A percentile compares a stretch with the other conserved stretches of the same genome.
These are phyloP conservation scores for Heliconius congener DNA, from an alignment of 1,140 invertebrate genomes.

Conservation along the genomic window DNA sequence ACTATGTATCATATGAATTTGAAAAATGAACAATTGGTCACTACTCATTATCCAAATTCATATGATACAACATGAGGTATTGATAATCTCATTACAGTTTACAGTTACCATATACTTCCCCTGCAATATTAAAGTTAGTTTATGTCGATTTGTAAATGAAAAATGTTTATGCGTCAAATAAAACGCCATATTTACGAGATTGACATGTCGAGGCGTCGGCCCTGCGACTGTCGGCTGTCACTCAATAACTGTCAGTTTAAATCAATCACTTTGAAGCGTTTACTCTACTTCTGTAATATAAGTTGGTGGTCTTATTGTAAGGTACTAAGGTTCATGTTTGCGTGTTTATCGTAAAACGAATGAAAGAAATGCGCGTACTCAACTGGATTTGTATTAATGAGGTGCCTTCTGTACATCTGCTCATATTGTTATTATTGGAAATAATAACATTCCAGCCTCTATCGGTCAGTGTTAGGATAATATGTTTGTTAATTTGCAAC, in stretches of 20 bases:
- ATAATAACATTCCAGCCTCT: conserved; percentile 24
- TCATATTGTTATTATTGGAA: conserved; percentile 37
- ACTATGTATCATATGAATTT: too few relatives aligned
- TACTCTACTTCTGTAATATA: conserved; percentile 34
- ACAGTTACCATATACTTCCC: conserved; percentile 20
- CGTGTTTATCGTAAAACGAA: background rate
- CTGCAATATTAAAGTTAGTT: conserved; percentile 27
- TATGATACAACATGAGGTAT: background rate
- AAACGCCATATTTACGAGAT: conserved; percentile 52
- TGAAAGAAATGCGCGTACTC: conserved; percentile 26
- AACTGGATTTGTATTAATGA: conserved; percentile 45
- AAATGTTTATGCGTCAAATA: conserved; percentile 45
- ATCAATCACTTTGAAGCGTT: conserved; percentile 49
- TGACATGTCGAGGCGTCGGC: conserved; percentile 52
- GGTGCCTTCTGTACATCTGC: conserved; percentile 35
- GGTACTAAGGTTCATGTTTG: conserved; percentile 27
- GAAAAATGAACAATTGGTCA: background rate
- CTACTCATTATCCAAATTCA: background rate
- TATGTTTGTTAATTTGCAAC: background rate
- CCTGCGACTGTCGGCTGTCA: conserved; percentile 43
- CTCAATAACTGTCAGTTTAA: conserved; percentile 58
- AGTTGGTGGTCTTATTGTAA: conserved; percentile 21
- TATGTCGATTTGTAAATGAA: conserved; percentile 39
- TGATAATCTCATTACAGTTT: conserved; percentile 20
- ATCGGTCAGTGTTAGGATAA: background rate